Conservation (phyloP, 1,140 invertebrate genomes). For the Oncopodura yosiiana region DNA sequence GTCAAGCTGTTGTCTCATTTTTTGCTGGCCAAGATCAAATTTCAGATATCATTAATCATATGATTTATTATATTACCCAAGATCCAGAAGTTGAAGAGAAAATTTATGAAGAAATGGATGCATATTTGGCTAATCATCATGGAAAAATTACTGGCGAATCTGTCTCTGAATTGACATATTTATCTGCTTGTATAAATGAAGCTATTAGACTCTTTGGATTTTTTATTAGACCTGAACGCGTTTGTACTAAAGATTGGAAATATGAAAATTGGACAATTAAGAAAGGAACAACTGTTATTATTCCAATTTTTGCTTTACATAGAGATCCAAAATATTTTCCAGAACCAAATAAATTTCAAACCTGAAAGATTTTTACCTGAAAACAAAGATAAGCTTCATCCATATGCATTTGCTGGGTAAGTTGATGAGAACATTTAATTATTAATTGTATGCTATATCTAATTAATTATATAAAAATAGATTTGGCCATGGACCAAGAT, state of each 20-base stretch:
- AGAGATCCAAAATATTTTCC: constrained; percentile 2
- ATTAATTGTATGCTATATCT: too few relatives aligned
- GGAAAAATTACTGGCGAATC: constrained; percentile 28
- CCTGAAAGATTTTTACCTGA: constrained; percentile 18
- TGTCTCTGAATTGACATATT: constrained; percentile 23
- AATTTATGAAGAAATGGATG: constrained; percentile 34
- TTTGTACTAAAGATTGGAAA: constrained; percentile 18
- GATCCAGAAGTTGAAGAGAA: constrained; percentile 31
- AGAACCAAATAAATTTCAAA: constrained; percentile 15
- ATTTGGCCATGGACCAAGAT: constrained; percentile 14
- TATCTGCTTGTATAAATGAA: constrained; percentile 32
- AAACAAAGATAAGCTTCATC: constrained; percentile 10
- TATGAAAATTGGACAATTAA: constrained; percentile 4
- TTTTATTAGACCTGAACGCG: constrained; percentile 22
- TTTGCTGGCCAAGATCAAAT: constrained; percentile 35
- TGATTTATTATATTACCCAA: constrained; percentile 27
- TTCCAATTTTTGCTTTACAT: constrained; percentile 13
- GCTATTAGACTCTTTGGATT: constrained; percentile 15
- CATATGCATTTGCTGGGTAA: constrained; percentile 7
- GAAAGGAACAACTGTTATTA: constrained; percentile 10
- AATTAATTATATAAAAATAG: too few relatives aligned
- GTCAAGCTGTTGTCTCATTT: constrained; percentile 31
- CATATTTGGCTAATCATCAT: constrained; percentile 18
- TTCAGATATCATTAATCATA: constrained; percentile 18
- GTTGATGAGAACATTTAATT: too few relatives aligned